phyloP scores from a whole-genome alignment of 2,113 vertebrate species.

The Ciconia boyciana region DNA sequence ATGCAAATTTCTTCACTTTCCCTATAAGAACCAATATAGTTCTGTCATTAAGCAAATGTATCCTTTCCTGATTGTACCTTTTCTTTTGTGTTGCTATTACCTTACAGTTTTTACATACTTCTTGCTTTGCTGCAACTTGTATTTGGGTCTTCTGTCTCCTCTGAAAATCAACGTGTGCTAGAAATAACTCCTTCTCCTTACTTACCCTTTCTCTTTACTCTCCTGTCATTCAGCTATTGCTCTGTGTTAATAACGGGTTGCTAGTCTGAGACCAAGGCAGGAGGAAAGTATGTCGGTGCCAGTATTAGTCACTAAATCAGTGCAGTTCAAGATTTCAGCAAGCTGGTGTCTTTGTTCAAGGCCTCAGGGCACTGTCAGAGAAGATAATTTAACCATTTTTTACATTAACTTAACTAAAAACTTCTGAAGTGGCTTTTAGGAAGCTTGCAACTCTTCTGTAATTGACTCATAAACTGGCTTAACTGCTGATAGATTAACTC shows the following conservation, averaged over 20 bases:
- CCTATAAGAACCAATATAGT: neutral
- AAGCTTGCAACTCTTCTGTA: neutral
- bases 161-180: neutral
- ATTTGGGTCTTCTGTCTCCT: neutral
- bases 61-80: neutral
- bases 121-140: neutral
- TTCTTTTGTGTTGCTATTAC: neutral
- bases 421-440: neutral
- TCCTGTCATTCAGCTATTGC: neutral
- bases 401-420: neutral
- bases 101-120: neutral
- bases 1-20: neutral
- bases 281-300: neutral
- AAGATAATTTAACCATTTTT: neutral
- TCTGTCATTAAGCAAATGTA: neutral
- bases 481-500: slow-evolving; percentile 27
- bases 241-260: neutral
- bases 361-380: neutral
- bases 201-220: neutral
- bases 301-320: neutral
- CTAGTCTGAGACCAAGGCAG: neutral
- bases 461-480: slow-evolving; percentile 1
- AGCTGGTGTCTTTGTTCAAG: neutral
- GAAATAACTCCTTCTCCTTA: neutral
- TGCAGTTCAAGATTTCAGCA: neutral